Evolutionary conservation across 2,797 vertebrate species (phyloP), one percentile per base, ranked within the genome.

Genomic region (Chrosomus eos): DNA sequence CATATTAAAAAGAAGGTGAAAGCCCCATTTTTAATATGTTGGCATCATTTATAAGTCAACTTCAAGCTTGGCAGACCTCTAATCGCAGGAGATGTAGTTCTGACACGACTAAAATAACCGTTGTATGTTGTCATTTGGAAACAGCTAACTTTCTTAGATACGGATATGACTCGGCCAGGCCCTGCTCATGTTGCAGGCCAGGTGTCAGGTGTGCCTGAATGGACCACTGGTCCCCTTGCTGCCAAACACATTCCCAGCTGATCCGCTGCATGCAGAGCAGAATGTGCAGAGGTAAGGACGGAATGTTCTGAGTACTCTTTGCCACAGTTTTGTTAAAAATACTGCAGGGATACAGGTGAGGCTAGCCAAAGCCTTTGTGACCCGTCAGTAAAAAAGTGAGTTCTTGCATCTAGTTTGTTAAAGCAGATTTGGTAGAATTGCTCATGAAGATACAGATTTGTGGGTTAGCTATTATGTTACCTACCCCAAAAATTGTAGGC

Each of bases 271-370:
- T 62, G 73, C 86, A 85, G 79, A 82, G 78, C 53, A n/a, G 87
- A 80, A 79, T 84, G 87, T 88, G 82, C 86, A 53, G 64, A 87
- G 84, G 88, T 84, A 58, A 87, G 79, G 80, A 82, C 72, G 85
- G 90, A 92, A 90, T 80, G 91, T 90, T 93, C 91, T 85, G 90
- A 88, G 89, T 85, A 81, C 76, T 83, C 82, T 80, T 68, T 84
- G 67, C 87, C 74, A 66, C 2, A 10, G 62, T 51, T 38, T 26
- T 36, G 80, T 85, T 88, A 84, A 88, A 77, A 38, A 64, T 78
- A 88, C 87, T 19, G 62, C 16, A 43, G 33, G 80, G 60, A 82
- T 82, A 66, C 71, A 74, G 31, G 67, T 53, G 40, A 80, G 38
- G 53, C 70, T 66, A 73, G 66, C 40, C 71, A 85, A 73, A 33